Conservation (phyloP, 2,797 vertebrate genomes). For the Phataginus tricuspis region DNA sequence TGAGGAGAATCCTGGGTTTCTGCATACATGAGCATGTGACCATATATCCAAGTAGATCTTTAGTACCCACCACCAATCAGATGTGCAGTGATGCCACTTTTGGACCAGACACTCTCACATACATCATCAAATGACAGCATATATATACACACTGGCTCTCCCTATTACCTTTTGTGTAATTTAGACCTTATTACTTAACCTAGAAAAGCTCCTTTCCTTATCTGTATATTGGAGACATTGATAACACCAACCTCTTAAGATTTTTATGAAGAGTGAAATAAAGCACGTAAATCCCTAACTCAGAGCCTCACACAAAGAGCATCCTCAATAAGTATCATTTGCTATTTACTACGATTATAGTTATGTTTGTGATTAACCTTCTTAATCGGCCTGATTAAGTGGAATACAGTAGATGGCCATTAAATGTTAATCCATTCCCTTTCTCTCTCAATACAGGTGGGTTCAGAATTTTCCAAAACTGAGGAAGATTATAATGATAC, state of each 20-base stretch:
- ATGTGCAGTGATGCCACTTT: neutral
- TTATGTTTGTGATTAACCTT: neutral
- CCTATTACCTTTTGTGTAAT: neutral
- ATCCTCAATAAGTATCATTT: neutral
- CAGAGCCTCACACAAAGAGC: neutral
- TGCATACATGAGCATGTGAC: neutral
- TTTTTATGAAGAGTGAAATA: conserved; percentile 10
- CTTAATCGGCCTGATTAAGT: conserved; percentile 10
- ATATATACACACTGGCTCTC: neutral
- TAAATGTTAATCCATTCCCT: neutral
- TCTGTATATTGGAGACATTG: neutral
- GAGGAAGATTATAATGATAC: neutral
- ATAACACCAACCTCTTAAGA: neutral
- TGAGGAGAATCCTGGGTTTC: neutral
- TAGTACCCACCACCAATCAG: neutral
- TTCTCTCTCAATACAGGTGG: neutral
- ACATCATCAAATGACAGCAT: neutral
- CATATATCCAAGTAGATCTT: neutral
- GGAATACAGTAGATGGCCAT: neutral
- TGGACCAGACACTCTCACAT: neutral
- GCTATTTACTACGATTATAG: neutral
- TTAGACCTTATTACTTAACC: neutral
- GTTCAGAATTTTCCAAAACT: neutral
- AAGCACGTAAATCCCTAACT: neutral
- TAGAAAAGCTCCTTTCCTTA: neutral